Evolutionary conservation across 2,113 vertebrate genomes (phyloP).

Genomic region (Callipepla californica): DNA sequence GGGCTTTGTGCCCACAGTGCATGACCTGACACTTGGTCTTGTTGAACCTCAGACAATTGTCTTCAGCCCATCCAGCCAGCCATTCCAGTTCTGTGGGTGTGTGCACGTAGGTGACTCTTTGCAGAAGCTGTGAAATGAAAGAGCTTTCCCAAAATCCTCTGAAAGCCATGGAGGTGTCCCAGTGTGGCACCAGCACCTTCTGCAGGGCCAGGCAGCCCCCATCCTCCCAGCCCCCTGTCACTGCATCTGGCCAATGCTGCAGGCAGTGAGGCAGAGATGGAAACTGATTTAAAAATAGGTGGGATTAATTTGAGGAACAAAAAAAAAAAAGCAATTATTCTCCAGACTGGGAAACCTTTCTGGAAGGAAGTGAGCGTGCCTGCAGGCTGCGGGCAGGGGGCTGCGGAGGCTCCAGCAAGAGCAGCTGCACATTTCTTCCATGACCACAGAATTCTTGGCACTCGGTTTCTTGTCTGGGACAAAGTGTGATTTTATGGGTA

Average conservation of each 20-base stretch:
- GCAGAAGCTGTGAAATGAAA: neutral
- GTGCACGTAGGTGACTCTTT: neutral
- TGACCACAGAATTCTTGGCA: neutral
- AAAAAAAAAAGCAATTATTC: neutral
- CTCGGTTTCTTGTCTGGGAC: neutral
- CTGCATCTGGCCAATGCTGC: neutral
- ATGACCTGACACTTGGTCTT: too few species aligned
- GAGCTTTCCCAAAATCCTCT: neutral
- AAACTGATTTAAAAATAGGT: neutral
- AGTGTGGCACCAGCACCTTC: neutral
- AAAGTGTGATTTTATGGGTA: neutral
- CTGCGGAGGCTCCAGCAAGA: neutral
- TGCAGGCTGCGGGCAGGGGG: rapidly evolving
- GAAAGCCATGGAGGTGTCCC: neutral
- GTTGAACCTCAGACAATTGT: too few species aligned
- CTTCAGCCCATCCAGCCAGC: too few species aligned
- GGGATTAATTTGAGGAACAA: neutral
- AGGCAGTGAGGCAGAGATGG: neutral
- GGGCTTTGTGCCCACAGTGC: too few species aligned
- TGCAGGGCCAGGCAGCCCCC: neutral
- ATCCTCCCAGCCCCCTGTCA: too few species aligned
- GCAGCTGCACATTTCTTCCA: neutral
- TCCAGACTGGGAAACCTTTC: neutral
- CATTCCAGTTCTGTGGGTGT: neutral
- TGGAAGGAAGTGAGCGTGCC: neutral